A percentile compares a stretch with the other conserved stretches of the same genome.
phyloP scores from a whole-genome alignment of 2,888 invertebrate species.

The Smittia sp. region DNA sequence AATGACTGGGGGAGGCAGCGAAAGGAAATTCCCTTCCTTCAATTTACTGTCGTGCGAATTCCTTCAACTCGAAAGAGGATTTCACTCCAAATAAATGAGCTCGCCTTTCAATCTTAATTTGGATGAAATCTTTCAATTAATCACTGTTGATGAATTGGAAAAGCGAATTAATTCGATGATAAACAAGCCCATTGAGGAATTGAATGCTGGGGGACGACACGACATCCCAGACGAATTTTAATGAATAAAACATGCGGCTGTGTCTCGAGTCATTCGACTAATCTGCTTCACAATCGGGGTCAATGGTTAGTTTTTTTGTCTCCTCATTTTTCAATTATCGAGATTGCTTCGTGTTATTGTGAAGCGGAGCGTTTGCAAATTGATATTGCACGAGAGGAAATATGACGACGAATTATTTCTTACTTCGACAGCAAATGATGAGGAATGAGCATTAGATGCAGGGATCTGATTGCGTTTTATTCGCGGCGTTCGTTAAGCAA shows the following conservation, averaged over 20 bases:
- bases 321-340: slow-evolving; percentile 1
- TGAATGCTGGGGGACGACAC: neutral
- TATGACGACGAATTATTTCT: neutral
- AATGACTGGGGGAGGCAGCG: no score
- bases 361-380: neutral
- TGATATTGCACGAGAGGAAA: neutral
- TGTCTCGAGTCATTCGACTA: slow-evolving; percentile 3
- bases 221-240: neutral
- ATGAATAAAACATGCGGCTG: slow-evolving; percentile 15
- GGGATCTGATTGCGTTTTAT: neutral
- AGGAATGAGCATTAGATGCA: neutral
- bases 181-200: neutral
- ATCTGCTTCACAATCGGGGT: slow-evolving; percentile 2
- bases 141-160: neutral
- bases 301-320: neutral
- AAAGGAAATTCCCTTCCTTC: neutral
- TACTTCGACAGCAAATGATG: neutral
- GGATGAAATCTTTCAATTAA: neutral
- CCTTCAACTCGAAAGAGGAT: neutral
- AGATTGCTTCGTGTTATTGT: neutral
- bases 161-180: neutral
- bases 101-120: neutral
- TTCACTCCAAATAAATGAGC: neutral
- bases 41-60: neutral
- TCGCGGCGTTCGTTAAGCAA: neutral